These are phyloP conservation scores for Ammospiza nelsoni DNA, from an alignment of 2,113 vertebrate species.

Conservation along the genomic window DNA sequence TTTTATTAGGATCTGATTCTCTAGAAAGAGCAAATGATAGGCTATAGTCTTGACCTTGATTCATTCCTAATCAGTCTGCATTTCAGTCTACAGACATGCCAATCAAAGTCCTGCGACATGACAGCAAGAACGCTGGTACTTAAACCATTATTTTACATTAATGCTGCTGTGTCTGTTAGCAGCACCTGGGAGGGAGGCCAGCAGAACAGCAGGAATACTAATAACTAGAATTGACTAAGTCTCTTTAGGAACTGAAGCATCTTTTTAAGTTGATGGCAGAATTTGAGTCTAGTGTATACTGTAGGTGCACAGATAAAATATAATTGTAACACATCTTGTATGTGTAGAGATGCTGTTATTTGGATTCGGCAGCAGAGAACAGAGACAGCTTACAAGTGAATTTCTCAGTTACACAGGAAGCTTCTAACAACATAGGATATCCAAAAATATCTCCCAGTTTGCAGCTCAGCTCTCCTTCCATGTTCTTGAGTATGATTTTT, in stretches of 20 bases:
- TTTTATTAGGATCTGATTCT: not conserved
- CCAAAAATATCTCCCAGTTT: not conserved
- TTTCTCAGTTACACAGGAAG: not conserved
- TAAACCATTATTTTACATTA: not conserved
- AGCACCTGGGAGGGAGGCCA: not conserved
- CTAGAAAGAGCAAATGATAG: not conserved
- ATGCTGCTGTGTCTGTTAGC: not conserved
- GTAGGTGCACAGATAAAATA: not conserved
- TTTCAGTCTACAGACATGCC: not conserved
- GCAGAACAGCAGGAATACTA: not conserved
- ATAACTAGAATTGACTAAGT: not conserved
- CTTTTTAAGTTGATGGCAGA: not conserved
- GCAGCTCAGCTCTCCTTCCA: not conserved
- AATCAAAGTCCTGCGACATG: fast-evolving
- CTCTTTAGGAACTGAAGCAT: not conserved
- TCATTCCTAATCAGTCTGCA: not conserved
- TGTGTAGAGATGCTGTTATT: not conserved
- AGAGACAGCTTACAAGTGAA: not conserved
- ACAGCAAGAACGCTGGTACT: not conserved
- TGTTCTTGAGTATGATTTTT: not conserved
- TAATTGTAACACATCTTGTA: not conserved
- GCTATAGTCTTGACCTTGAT: not conserved
- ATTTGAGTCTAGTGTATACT: not conserved
- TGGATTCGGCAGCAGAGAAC: not conserved
- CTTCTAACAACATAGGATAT: not conserved